phyloP scores from a whole-genome alignment of 2,888 invertebrate species.

The Eilema griseolum region DNA sequence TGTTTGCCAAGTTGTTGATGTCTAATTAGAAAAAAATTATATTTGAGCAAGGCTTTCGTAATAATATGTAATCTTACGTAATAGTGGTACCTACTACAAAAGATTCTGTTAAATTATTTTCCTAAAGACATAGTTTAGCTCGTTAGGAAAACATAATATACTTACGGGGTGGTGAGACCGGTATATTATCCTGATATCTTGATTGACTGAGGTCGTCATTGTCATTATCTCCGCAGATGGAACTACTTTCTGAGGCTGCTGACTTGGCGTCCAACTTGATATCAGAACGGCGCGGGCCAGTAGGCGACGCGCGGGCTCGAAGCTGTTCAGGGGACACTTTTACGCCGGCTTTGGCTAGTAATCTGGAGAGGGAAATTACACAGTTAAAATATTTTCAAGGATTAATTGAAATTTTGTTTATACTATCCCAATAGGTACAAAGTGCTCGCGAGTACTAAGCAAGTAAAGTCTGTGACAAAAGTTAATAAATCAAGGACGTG shows the following conservation, averaged over 20 bases:
- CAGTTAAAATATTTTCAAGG: neutral
- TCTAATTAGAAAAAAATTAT: constrained; percentile 56
- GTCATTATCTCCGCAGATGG: constrained; percentile 92
- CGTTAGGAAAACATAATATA: constrained; percentile 31
- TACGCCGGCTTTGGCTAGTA: constrained; percentile 95
- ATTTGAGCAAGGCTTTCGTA: neutral
- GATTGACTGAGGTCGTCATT: constrained; percentile 93
- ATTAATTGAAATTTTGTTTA: too few species aligned
- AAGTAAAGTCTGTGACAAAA: too few species aligned
- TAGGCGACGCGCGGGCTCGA: constrained; percentile 94
- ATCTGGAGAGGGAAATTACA: constrained; percentile 69
- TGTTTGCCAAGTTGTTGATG: constrained; percentile 87
- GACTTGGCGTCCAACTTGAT: constrained; percentile 93
- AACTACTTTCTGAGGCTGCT: constrained; percentile 91
- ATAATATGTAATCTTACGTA: neutral
- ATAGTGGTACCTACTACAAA: too few species aligned
- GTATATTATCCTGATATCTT: constrained; percentile 82
- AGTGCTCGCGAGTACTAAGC: too few species aligned
- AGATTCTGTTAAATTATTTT: too few species aligned
- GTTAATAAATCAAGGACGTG: too few species aligned
- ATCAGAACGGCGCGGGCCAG: constrained; percentile 92
- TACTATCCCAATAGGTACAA: too few species aligned
- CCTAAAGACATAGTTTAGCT: too few species aligned
- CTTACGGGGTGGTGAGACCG: constrained; percentile 89
- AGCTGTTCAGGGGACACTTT: constrained; percentile 95